Evolutionary conservation across 2,888 invertebrate species (phyloP), one percentile per base, ranked within the genome.

Genomic region (Gryllus longicercus): DNA sequence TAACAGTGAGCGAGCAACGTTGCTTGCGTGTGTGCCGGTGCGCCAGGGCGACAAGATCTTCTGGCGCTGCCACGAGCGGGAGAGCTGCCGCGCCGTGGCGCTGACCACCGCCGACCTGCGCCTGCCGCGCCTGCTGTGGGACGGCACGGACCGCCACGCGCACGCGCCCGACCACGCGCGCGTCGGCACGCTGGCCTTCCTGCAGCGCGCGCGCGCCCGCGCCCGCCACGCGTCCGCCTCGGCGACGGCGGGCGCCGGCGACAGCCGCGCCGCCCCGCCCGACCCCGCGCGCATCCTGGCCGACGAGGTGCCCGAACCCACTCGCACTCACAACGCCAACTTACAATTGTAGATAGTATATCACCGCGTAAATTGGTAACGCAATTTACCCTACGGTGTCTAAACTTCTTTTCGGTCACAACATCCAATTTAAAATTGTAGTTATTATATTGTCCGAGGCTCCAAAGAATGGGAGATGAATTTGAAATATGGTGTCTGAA

Each of bases 1-100:
- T n/a, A n/a, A n/a, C n/a, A n/a, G 38, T 38, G 38, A 5, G 38
- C 0, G 8, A 8, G 0, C 8, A 8, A 0, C 5, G 38, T 5
- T 8, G 0, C 8, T 38, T n/a, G n/a, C n/a, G n/a, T n/a, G n/a
- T n/a, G n/a, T n/a, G n/a, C n/a, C 8, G 8, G 8, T 0, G 25
- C 4, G 25, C 12, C 3, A 63, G n/a, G 63, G 63, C 63, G n/a
- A 14, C 63, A 63, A 63, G 11, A 63, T 63, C 63, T 63, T 63
- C 63, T 63, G 63, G 63, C 63, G 63, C 63, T 63, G 63, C 63
- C 63, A 63, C 63, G 63, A 63, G 63, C 63, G 63, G 16, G 16
- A 14, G 63, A 14, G n/a, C 14, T 63, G 63, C 63, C 14, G n/a
- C 63, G 63, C 63, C 4, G 63, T 63, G 63, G 63, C n/a, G 63